Conservation (phyloP, 2,113 vertebrate species). For the Hydrolagus affinis region DNA sequence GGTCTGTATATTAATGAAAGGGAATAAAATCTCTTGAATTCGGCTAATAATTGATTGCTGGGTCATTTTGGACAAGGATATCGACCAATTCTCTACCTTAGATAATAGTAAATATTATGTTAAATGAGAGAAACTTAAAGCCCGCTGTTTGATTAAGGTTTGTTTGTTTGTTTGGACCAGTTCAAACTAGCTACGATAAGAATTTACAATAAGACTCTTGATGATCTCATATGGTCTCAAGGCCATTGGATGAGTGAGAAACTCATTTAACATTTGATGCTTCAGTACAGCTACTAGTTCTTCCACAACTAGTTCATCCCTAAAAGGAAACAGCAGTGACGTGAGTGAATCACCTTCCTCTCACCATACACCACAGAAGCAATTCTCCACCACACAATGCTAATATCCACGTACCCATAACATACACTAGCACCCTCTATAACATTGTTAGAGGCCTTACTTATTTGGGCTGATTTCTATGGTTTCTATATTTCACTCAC, state of each 20-base stretch:
- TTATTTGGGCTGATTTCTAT: neutral
- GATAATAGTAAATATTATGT: neutral
- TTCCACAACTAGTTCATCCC: neutral
- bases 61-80: neutral
- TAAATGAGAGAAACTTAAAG: neutral
- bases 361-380: neutral
- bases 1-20: neutral
- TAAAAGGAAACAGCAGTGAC: neutral
- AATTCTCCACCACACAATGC: neutral
- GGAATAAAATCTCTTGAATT: neutral
- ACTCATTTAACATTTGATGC: neutral
- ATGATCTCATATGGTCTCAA: neutral
- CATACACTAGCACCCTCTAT: too few species aligned
- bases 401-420: too few species aligned
- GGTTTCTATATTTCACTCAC: constrained; percentile 35
- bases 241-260: too few species aligned
- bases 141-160: neutral
- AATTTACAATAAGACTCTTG: neutral
- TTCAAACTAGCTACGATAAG: neutral
- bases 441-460: neutral
- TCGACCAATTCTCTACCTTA: neutral
- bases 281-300: neutral
- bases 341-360: neutral
- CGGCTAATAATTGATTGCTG: neutral
- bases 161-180: neutral